phyloP scores from a whole-genome alignment of 2,113 vertebrate genomes.

The Morone saxatilis region DNA sequence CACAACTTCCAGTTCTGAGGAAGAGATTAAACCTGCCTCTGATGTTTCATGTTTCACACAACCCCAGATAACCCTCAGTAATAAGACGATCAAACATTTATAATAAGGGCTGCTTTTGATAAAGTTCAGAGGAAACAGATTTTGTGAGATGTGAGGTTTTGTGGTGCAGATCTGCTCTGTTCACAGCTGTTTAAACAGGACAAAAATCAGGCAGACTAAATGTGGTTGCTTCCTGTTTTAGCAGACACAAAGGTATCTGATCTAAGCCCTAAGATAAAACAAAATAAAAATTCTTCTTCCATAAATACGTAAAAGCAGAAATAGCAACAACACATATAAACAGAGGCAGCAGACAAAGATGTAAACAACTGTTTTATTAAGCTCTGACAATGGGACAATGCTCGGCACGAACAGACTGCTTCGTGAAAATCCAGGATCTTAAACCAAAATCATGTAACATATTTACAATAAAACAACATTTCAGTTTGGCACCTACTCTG shows the following conservation, averaged over 20 bases:
- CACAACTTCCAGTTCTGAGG: not conserved
- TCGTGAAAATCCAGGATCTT: not conserved
- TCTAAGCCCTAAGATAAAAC: constrained; percentile 3
- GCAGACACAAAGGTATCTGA: constrained; percentile 30
- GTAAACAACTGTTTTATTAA: constrained; percentile 53
- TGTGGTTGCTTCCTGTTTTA: constrained; percentile 36
- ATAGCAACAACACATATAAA: constrained; percentile 5
- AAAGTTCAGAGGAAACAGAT: constrained; percentile 3
- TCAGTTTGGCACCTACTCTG: not conserved
- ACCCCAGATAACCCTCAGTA: not conserved
- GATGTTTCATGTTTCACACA: not conserved
- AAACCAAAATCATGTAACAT: not conserved
- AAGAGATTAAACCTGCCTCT: not conserved
- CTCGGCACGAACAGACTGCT: not conserved
- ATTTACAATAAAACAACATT: not conserved
- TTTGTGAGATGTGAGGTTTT: not conserved
- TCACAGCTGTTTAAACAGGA: constrained; percentile 42
- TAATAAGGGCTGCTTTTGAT: not conserved
- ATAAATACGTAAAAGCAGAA: constrained; percentile 20
- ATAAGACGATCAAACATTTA: not conserved
- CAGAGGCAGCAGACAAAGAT: not conserved
- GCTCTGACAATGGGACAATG: constrained; percentile 23
- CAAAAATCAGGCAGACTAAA: not conserved
- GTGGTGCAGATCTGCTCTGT: not conserved
- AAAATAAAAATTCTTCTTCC: constrained; percentile 2